Evolutionary conservation across 2,888 invertebrate species (phyloP).

Genomic region (Lepidocyrtinus sp.): DNA sequence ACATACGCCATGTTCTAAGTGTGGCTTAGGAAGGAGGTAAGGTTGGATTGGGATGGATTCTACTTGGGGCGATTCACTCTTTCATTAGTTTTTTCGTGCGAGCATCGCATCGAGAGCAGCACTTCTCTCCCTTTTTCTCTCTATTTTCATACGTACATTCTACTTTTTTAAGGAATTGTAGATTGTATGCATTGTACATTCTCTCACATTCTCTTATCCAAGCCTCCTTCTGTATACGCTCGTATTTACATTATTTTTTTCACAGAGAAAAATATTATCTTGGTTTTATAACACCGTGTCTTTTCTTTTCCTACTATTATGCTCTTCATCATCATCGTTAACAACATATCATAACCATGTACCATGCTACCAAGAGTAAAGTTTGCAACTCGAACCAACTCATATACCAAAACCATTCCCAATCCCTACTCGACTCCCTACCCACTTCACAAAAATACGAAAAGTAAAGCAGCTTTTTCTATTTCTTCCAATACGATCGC

Average conservation of each 20-base stretch:
- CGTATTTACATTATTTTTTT: slow-evolving; percentile 17
- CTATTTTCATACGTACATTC: background rate
- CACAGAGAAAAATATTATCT: slow-evolving; percentile 2
- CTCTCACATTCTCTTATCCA: background rate
- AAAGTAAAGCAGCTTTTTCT: slow-evolving; percentile 39
- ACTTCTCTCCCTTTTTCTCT: background rate
- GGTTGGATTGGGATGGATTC: slow-evolving; percentile 40
- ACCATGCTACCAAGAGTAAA: too few species aligned
- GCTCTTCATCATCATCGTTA: slow-evolving; percentile 46
- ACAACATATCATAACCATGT: slow-evolving; percentile 16
- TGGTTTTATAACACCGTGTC: background rate
- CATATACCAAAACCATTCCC: too few species aligned
- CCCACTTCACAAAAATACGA: slow-evolving; percentile 17
- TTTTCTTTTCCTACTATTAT: slow-evolving; percentile 31
- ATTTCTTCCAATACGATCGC: slow-evolving; percentile 42
- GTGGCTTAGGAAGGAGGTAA: slow-evolving; percentile 21
- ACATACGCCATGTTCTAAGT: background rate
- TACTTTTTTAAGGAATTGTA: too few species aligned
- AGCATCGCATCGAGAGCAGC: too few species aligned
- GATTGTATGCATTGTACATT: background rate
- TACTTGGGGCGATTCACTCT: slow-evolving; percentile 59
- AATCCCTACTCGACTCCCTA: too few species aligned
- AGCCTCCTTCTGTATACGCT: background rate
- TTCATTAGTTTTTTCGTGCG: slow-evolving; percentile 56
- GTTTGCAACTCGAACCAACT: too few species aligned